A percentile compares a stretch with the other conserved stretches of the same genome.
Conservation (phyloP, 2,113 vertebrate genomes). For the Oceanites oceanicus region DNA sequence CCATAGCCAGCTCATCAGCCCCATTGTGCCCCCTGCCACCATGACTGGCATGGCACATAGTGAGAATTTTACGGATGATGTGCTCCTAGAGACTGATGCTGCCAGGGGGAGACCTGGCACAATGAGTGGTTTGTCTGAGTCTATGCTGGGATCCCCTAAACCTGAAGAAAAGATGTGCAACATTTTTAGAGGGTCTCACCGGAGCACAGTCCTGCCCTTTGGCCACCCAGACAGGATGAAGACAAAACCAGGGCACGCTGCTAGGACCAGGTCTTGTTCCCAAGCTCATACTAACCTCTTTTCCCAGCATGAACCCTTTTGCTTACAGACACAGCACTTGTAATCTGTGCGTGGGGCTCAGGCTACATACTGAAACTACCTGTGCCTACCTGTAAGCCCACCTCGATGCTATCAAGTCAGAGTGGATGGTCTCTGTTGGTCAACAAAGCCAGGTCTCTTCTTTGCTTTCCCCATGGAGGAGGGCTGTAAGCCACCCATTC, state of each 20-base stretch:
- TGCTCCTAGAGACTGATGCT: background rate
- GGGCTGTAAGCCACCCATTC: background rate
- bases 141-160: background rate
- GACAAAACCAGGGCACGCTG: background rate
- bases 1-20: background rate
- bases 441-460: background rate
- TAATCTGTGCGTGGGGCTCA: background rate
- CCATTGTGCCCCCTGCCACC: accelerated
- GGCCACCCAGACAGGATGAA: background rate
- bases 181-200: background rate
- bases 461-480: background rate
- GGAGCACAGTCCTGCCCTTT: background rate
- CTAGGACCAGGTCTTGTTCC: background rate
- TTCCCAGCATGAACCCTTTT: background rate
- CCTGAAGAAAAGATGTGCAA: background rate
- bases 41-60: accelerated
- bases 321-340: background rate
- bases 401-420: background rate
- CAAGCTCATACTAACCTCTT: background rate
- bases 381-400: background rate
- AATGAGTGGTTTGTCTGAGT: background rate
- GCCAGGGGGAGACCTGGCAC: background rate
- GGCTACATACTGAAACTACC: background rate
- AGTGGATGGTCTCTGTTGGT: background rate
- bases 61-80: background rate